These are phyloP conservation scores for Hippocampus barbouri DNA, from an alignment of 2,113 vertebrate genomes.

Conservation along the genomic window DNA sequence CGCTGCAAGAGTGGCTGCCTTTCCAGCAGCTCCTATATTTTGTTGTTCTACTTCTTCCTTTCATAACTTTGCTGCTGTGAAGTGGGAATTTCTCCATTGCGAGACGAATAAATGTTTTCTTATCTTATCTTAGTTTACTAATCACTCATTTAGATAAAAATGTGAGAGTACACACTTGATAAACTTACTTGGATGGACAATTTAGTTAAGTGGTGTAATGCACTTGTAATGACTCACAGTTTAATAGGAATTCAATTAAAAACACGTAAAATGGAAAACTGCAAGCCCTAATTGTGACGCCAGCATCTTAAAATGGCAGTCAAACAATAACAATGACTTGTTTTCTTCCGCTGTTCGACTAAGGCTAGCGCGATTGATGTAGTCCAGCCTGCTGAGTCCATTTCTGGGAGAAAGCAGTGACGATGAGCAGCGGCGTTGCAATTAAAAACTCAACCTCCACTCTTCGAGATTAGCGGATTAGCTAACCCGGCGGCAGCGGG, in stretches of 20 bases:
- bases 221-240: not conserved
- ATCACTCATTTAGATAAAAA: not conserved
- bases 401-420: slow-evolving; percentile 19
- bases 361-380: not conserved
- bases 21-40: too few relatives aligned
- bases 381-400: not conserved
- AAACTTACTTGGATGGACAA: not conserved
- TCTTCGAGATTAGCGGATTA: slow-evolving; percentile 62
- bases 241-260: not conserved
- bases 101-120: too few relatives aligned
- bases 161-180: not conserved
- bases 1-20: too few relatives aligned
- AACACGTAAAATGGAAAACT: not conserved
- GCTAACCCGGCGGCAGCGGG: slow-evolving; percentile 40
- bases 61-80: too few relatives aligned
- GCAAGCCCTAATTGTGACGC: not conserved
- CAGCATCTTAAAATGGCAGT: slow-evolving; percentile 9
- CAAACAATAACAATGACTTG: slow-evolving; percentile 7
- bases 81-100: not conserved
- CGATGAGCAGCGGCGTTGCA: slow-evolving; percentile 39
- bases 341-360: slow-evolving; percentile 2
- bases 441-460: slow-evolving; percentile 46
- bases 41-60: too few relatives aligned
- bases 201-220: not conserved
- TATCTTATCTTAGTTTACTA: not conserved